Base-by-base conservation (phyloP, 2,888 invertebrate species). In the Formica aserva region DNA sequence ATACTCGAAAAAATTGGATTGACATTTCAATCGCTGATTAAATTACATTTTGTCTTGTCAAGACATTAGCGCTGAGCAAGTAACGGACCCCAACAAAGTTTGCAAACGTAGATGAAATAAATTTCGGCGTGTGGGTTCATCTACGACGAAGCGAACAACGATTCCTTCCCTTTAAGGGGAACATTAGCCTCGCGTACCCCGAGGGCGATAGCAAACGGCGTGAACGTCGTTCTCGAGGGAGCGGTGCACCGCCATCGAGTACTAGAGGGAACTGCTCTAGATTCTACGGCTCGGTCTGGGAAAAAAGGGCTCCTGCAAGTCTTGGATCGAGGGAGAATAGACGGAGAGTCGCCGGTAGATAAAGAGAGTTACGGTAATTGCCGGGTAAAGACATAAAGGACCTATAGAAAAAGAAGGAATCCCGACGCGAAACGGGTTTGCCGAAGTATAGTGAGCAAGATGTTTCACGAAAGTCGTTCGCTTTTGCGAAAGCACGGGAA, bases 311-410 rank as follows among this genome's bases (percentile, higher is more conserved):
- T 77, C 66, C 22, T 60, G 22, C 45, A 26, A 67, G 66, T 60
- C 60, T 65, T 74, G 77, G 72, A 81, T 78, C 66, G 76, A 65
- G 76, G 82, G 82, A 78, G 65, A 82, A 69, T 84, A 75, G 67
- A 66, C 62, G 67, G 78, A n/a, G 72, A 75, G n/a, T 63, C 78
- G 84, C 41, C 35, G 67, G 78, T 77, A 92, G 92, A 92, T 92
- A 92, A 92, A 92, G 92, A 92, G 92, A 92, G 92, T 92, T 92
- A 92, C 92, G 92, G 88, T 92, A 92, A 92, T 92, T 92, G 92
- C 89, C 85, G 76, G 77, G 89, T 88, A 65, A 86, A 88, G 83
- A 83, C 83, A 67, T 60, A 63, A 67, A 75, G 52, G 60, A 74
- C 48, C 80, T 57, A 62, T 63, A n/a, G 80, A 65, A 80, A 77